A percentile compares a stretch with the other conserved stretches of the same genome.
phyloP scores from a whole-genome alignment of 1,140 invertebrate genomes.

The Saxidomus purpurata region DNA sequence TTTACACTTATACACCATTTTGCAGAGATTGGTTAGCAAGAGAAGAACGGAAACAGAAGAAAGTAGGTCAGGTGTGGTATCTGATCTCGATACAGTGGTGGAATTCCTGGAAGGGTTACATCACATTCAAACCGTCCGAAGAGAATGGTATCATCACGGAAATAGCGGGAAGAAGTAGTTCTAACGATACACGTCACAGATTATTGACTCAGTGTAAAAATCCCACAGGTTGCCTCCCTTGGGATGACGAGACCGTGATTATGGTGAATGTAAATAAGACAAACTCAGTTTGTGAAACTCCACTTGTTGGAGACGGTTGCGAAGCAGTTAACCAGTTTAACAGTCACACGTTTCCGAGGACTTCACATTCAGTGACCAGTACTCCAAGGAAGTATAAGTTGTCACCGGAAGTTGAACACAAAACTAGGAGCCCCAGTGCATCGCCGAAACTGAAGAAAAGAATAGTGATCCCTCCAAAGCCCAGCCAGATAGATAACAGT shows the following conservation, averaged over 20 bases:
- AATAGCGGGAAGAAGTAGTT: conserved; percentile 1
- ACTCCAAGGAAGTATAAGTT: conserved; percentile 74
- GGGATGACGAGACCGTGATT: conserved; percentile 81
- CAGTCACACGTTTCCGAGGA: conserved; percentile 65
- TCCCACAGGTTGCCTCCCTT: conserved; percentile 69
- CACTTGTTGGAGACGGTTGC: conserved; percentile 11
- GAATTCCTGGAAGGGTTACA: conserved; percentile 92
- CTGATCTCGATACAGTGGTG: conserved; percentile 94
- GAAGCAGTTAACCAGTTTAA: conserved; percentile 33
- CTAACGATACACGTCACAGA: conserved; percentile 40
- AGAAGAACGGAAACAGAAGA: conserved; percentile 91
- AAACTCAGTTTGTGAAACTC: conserved; percentile 50
- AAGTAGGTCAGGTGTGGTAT: conserved; percentile 95
- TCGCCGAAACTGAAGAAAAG: conserved; percentile 80
- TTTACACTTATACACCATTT: too few species aligned
- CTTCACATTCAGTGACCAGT: conserved; percentile 66
- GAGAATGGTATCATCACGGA: conserved; percentile 36
- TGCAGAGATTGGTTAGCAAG: conserved; percentile 91
- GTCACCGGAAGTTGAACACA: conserved; percentile 71
- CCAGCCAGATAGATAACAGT: conserved; percentile 93
- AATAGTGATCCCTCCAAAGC: conserved; percentile 85
- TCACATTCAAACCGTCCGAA: conserved; percentile 80
- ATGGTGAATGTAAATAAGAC: conserved; percentile 72
- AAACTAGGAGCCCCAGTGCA: conserved; percentile 77
- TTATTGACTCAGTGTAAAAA: conserved; percentile 57